Evolutionary conservation across 2,888 invertebrate species (phyloP).

Genomic region (Mesorhabditis belari): DNA sequence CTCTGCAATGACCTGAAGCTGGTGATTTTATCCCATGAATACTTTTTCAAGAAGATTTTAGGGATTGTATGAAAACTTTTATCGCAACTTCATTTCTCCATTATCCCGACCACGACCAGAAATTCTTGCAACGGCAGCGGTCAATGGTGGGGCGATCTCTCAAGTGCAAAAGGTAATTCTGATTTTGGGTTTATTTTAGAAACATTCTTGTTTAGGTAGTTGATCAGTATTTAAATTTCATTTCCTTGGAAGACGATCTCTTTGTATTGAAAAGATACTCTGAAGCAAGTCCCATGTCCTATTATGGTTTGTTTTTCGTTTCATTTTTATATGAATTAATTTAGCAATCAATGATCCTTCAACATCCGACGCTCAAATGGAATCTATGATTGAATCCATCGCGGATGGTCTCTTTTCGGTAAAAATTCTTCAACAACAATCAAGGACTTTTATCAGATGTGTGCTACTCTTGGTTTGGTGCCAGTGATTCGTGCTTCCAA

Average conservation of each 20-base stretch:
- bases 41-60: background rate
- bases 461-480: slow-evolving; percentile 86
- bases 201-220: slow-evolving; percentile 65
- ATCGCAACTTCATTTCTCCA: slow-evolving; percentile 89
- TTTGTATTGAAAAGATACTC: slow-evolving; percentile 75
- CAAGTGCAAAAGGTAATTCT: slow-evolving; percentile 67
- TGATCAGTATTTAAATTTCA: slow-evolving; percentile 97
- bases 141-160: slow-evolving; percentile 81
- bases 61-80: slow-evolving; percentile 87
- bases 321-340: background rate
- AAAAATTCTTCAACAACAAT: background rate
- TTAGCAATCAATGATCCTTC: slow-evolving; percentile 46
- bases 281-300: slow-evolving; percentile 80
- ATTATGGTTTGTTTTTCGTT: slow-evolving; percentile 68
- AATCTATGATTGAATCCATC: slow-evolving; percentile 81
- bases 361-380: slow-evolving; percentile 78
- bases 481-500: slow-evolving; percentile 85
- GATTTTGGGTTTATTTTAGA: background rate
- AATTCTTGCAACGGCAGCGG: slow-evolving; percentile 83
- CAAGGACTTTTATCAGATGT: too few species aligned
- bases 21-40: background rate
- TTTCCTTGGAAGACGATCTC: slow-evolving; percentile 92
- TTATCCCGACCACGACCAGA: slow-evolving; percentile 72
- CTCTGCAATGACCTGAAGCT: slow-evolving; percentile 65
- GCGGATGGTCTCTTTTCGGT: slow-evolving; percentile 91